These are phyloP conservation scores for Myripristis murdjan DNA, from an alignment of 2,797 vertebrate genomes.

Conservation along the genomic window DNA sequence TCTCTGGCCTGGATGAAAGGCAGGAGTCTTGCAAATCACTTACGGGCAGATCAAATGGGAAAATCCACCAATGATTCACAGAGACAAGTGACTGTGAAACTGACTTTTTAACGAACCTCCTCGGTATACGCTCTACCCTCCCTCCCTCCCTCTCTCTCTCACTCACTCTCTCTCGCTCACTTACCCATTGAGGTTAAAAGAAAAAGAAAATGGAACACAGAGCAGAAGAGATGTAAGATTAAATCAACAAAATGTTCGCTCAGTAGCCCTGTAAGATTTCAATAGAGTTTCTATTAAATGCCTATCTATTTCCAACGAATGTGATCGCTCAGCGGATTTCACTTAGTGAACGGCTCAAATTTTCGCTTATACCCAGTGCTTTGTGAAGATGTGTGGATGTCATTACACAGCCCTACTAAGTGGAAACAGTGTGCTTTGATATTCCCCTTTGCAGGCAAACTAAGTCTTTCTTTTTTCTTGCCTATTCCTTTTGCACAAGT, in stretches of 20 bases:
- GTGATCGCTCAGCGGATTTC: conserved; percentile 36
- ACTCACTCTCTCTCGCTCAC: neutral
- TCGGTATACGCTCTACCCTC: conserved; percentile 25
- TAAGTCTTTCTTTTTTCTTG: conserved; percentile 44
- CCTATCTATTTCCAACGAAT: conserved; percentile 62
- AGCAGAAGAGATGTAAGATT: conserved; percentile 14
- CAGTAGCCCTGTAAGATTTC: conserved; percentile 42
- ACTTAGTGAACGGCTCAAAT: conserved; percentile 13
- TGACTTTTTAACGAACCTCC: conserved; percentile 54
- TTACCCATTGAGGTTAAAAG: conserved; percentile 32
- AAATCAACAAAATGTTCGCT: conserved; percentile 3
- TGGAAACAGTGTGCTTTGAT: conserved; percentile 77
- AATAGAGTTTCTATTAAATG: conserved; percentile 44
- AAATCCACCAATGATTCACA: conserved; percentile 81
- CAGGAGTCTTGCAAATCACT: conserved; percentile 68
- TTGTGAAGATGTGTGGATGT: conserved; percentile 61
- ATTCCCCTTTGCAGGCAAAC: conserved; percentile 62
- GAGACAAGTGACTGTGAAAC: conserved; percentile 68
- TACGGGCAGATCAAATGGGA: conserved; percentile 67
- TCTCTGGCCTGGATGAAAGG: conserved; percentile 30
- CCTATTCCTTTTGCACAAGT: conserved; percentile 54
- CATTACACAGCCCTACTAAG: conserved; percentile 60
- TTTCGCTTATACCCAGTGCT: conserved; percentile 30
- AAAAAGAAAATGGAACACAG: conserved; percentile 24
- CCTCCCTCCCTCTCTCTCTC: conserved; percentile 43